Evolutionary conservation across 64 coral and sea anemone genomes (phyloP), one percentile per base, ranked within the genome.

Genomic region (Pocillopora damicornis): DNA sequence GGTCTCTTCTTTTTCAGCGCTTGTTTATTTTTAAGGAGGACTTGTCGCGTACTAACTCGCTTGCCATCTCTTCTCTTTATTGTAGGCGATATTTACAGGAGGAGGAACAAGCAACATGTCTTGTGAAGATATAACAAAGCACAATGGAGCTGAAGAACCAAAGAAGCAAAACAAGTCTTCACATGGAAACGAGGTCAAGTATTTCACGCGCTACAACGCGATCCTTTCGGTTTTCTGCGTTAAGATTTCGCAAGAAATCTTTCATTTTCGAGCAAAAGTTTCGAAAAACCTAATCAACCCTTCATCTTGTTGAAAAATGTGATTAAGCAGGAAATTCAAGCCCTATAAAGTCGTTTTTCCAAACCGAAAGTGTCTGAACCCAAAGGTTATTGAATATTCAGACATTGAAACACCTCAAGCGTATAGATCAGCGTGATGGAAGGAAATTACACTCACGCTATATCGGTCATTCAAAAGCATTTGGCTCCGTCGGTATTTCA

Each of bases 151-250:
- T 68, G 81, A 85, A 72, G 65, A 71, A 85, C 16, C 81, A 73
- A 65, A 73, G 81, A 71, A 85, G 65, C 64, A 66, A 72, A 85
- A 72, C 64, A 85, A 85, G 81, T 58, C 81, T 85, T 73, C 81
- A 66, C 81, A 85, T 85, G 81, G 81, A 58, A 85, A 85, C 81
- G 81, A 85, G 81, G 81, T 85, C 81, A 85, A 85, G 81, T 85
- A 85, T 85, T 85, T 67, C 81, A 85, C 65, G 65, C 81, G 36
- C 64, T 66, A 42, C 81, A 85, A 85, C 81, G 22, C 64, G 72
- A 45, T 42, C 81, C 69, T 85, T 85, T 85, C 65, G 81, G 42
- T 69, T 85, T 37, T 25, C 42, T 42, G 67, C 20, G 38, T 85
- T 72, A 11, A 56, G 57, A 85, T 38, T 85, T 38, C 37, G 18